Conservation (phyloP, 2,888 invertebrate species). For the Sphaeridia pumilis region DNA sequence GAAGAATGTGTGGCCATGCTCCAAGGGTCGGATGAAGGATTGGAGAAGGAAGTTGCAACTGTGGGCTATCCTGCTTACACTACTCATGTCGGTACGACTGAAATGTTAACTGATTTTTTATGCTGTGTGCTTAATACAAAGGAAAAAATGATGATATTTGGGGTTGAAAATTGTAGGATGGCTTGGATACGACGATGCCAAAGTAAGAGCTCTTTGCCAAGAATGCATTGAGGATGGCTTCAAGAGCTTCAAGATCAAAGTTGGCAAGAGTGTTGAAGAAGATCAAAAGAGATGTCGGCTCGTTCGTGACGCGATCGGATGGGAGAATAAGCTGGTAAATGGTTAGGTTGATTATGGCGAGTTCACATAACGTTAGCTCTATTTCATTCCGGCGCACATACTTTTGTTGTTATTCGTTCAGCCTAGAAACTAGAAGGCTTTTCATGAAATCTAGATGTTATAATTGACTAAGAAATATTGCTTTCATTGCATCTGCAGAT, state of each 20-base stretch:
- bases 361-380: too few relatives aligned
- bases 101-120: too few relatives aligned
- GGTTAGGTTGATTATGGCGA: too few relatives aligned
- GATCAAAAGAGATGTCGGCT: slow-evolving; percentile 60
- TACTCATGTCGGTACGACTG: slow-evolving; percentile 66
- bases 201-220: slow-evolving; percentile 55
- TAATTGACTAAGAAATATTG: too few relatives aligned
- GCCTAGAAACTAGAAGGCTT: too few relatives aligned
- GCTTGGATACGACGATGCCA: slow-evolving; percentile 72
- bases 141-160: not conserved
- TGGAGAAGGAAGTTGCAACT: slow-evolving; percentile 49
- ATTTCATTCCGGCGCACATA: too few relatives aligned
- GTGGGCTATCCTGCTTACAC: slow-evolving; percentile 78
- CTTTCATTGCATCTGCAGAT: slow-evolving; percentile 47
- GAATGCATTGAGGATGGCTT: slow-evolving; percentile 65
- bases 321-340: slow-evolving; percentile 57
- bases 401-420: too few relatives aligned
- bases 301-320: slow-evolving; percentile 64
- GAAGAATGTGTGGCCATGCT: slow-evolving; percentile 66
- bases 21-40: slow-evolving; percentile 47
- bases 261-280: slow-evolving; percentile 65
- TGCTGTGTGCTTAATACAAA: not conserved
- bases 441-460: too few relatives aligned
- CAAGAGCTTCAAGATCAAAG: slow-evolving; percentile 76
- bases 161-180: slow-evolving; percentile 50